Evolutionary conservation across 2,888 invertebrate species (phyloP), one percentile per base, ranked within the genome.

Genomic region (Blera fallax): DNA sequence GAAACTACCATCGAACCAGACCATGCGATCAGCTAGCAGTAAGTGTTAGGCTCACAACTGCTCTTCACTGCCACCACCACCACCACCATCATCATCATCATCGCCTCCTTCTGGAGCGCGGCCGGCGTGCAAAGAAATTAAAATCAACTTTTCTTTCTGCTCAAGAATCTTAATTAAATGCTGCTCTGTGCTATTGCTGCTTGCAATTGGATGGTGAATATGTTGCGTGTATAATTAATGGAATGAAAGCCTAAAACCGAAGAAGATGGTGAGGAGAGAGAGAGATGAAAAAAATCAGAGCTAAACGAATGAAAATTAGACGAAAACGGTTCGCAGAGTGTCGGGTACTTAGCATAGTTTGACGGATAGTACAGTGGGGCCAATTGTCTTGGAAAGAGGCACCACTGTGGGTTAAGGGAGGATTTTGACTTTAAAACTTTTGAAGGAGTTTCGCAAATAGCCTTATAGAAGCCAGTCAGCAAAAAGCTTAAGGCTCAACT

Each of bases 111-210:
- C 34, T 48, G 65, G 56, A 48, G 34, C 56, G 10, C 37, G 27
- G 48, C 29, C 45, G 40, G 50, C 80, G 76, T 81, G 72, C 80
- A 72, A 67, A 81, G 80, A 85, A 81, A 85, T 81, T 85, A 85
- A 85, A 76, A 77, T 40, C 60, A 81, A 81, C 85, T 81, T 85
- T 85, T 85, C 81, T 81, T 85, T 85, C 72, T 34, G 65, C 48
- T 69, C 52, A 77, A 85, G 85, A 76, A 80, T 80, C 85, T 80
- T 85, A 85, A 85, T 85, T 85, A 85, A 85, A 77, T 24, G 76
- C 54, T 77, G 65, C 11, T n/a, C n/a, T n/a, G n/a, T 34, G 45
- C 50, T 27, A 37, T 3, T 27, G 34, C 29, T 29, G 64, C 2
- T 14, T 76, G 76, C 81, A 64, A 45, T 67, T 60, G 65, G 45